Conservation (phyloP, 2,797 vertebrate species). For the Gallirallus australis region DNA sequence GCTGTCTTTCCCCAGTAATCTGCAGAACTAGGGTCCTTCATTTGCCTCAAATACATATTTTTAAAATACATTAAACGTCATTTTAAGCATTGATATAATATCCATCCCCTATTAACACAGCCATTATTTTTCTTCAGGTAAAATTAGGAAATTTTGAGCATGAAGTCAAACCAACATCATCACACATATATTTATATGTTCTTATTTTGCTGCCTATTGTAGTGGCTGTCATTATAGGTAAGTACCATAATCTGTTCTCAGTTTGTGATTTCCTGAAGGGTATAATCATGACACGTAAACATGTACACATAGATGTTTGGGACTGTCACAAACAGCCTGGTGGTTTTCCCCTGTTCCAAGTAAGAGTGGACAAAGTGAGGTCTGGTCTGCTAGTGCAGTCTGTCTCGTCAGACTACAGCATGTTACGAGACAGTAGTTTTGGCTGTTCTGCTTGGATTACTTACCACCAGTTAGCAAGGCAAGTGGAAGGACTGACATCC, state of each 20-base stretch:
- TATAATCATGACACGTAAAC: neutral
- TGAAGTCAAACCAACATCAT: slow-evolving; percentile 64
- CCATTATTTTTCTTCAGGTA: slow-evolving; percentile 79
- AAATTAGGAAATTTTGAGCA: slow-evolving; percentile 76
- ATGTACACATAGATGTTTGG: neutral
- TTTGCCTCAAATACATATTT: neutral
- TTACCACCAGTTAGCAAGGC: neutral
- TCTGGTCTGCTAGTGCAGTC: neutral
- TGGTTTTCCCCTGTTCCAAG: neutral
- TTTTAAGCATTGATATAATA: neutral
- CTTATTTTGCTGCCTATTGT: slow-evolving; percentile 80
- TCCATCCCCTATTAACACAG: neutral
- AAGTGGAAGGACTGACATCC: neutral
- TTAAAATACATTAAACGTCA: neutral
- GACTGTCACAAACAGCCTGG: neutral
- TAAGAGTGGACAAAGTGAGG: neutral
- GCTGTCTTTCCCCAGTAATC: neutral
- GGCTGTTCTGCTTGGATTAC: neutral
- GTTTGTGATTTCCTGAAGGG: slow-evolving; percentile 42
- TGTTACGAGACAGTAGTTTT: neutral
- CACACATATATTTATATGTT: slow-evolving; percentile 58
- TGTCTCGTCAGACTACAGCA: neutral
- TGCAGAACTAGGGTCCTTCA: neutral
- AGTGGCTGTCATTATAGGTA: slow-evolving; percentile 83
- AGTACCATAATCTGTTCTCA: slow-evolving; percentile 50